Percentiles rank a stretch among this genome's conserved stretches.
Evolutionary conservation across 2,113 vertebrate species (phyloP).

Genomic region (Enhydra lutris): DNA sequence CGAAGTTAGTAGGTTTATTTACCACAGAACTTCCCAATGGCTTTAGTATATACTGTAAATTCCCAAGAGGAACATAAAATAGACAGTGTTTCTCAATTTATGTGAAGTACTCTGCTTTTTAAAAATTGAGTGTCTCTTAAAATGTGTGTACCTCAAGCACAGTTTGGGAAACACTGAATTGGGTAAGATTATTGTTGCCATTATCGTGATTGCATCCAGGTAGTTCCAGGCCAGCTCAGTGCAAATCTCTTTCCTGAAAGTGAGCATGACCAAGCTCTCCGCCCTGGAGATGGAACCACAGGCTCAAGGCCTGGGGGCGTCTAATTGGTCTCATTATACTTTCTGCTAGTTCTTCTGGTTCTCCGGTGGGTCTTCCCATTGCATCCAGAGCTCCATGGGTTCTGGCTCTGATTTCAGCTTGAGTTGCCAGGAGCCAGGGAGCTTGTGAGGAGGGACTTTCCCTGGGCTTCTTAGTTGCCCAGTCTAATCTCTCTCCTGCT

Average conservation of each 20-base stretch:
- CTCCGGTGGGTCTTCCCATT: neutral
- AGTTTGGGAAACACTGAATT: neutral
- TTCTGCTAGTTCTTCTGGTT: constrained; percentile 1
- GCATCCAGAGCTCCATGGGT: neutral
- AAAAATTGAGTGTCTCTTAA: neutral
- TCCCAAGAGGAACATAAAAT: neutral
- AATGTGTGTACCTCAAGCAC: neutral
- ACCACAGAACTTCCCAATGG: neutral
- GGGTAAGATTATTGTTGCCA: neutral
- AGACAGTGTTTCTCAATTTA: neutral
- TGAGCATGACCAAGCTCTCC: neutral
- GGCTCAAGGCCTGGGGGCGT: neutral
- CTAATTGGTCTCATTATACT: neutral
- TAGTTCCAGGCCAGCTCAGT: neutral
- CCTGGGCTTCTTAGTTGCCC: neutral
- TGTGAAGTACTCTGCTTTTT: neutral
- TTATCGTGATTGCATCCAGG: neutral
- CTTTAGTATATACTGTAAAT: neutral
- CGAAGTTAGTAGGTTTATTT: neutral
- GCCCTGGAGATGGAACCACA: neutral
- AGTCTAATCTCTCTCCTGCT: neutral
- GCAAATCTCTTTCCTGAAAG: neutral
- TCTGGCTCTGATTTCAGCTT: constrained; percentile 27
- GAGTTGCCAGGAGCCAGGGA: neutral
- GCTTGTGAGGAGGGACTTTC: neutral